phyloP scores from a whole-genome alignment of 2,888 invertebrate genomes.

The Torymus aiolomorphi region DNA sequence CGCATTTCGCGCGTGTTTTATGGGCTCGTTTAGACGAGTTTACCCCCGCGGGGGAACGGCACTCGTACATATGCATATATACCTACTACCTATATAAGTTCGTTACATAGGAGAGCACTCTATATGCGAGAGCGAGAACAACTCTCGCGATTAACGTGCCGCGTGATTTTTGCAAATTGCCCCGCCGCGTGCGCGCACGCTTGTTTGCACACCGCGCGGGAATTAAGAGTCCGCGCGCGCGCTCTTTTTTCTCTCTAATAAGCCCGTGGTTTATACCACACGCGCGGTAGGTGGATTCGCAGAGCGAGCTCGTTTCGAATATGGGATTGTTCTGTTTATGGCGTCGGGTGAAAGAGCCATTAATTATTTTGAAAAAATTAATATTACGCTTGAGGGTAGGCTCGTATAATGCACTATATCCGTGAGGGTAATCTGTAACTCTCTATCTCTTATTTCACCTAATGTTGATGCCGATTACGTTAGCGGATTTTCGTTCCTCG shows the following conservation, averaged over 20 bases:
- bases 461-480: background rate
- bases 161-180: conserved; percentile 21
- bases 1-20: conserved; percentile 2
- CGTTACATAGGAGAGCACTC: conserved; percentile 9
- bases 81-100: background rate
- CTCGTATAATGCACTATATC: background rate
- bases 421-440: conserved; percentile 12
- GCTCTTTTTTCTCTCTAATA: background rate
- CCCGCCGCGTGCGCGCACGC: no score
- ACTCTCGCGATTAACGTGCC: conserved; percentile 23
- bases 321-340: no score
- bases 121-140: no score
- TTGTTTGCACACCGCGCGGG: conserved; percentile 7
- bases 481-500: no score
- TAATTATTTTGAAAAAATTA: no score
- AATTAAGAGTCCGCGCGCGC: conserved; percentile 13
- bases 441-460: background rate
- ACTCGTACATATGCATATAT: background rate
- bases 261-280: no score
- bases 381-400: no score
- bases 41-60: conserved; percentile 23
- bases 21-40: background rate
- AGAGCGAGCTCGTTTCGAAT: no score
- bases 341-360: no score
- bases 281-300: no score